Evolutionary conservation across 1,140 invertebrate species (phyloP).

Genomic region (Habropoda laboriosa): DNA sequence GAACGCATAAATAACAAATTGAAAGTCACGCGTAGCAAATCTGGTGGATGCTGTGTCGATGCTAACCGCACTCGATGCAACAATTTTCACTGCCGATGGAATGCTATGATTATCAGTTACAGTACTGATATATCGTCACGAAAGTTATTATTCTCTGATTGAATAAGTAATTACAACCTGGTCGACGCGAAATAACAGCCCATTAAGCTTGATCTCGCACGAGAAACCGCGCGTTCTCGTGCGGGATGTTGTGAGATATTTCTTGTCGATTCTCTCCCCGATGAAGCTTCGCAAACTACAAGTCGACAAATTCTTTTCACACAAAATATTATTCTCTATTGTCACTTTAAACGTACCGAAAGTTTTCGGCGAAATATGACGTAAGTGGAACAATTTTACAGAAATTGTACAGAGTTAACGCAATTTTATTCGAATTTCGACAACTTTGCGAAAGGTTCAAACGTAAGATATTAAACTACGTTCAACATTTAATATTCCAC

Average conservation of each 20-base stretch:
- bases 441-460: too few relatives aligned
- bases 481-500: too few relatives aligned
- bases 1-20: conserved; percentile 63
- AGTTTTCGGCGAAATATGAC: too few relatives aligned
- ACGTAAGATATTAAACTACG: too few relatives aligned
- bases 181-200: conserved; percentile 70
- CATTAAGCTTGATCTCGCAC: conserved; percentile 58
- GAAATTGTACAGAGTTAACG: too few relatives aligned
- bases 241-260: not conserved
- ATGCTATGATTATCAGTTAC: conserved; percentile 70
- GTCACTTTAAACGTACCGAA: too few relatives aligned
- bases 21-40: conserved; percentile 39
- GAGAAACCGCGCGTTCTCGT: not conserved
- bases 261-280: too few relatives aligned
- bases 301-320: not conserved
- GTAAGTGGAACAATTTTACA: too few relatives aligned
- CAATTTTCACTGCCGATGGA: conserved; percentile 56
- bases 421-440: too few relatives aligned
- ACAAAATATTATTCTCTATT: not conserved
- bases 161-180: conserved; percentile 72
- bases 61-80: conserved; percentile 19
- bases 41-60: conserved; percentile 22
- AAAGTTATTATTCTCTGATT: conserved; percentile 73
- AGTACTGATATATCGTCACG: conserved; percentile 63
- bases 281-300: not conserved